Evolutionary conservation across 2,888 invertebrate genomes (phyloP).

Genomic region (Mayetiola destructor): DNA sequence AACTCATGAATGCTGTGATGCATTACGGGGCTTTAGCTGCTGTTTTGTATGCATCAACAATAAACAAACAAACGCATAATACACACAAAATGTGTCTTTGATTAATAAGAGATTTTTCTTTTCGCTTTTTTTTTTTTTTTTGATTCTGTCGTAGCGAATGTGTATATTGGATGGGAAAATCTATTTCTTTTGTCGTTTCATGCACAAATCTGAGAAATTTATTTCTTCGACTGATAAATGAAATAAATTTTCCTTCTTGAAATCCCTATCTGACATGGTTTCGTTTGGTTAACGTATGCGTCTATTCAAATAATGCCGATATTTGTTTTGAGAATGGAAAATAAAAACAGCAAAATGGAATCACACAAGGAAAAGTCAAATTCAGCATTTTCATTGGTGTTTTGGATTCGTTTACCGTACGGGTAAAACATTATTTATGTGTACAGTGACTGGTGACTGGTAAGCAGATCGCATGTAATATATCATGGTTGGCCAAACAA

Average conservation of each 20-base stretch:
- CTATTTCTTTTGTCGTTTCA: not conserved
- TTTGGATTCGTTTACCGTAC: slow-evolving; percentile 1
- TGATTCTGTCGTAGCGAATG: not conserved
- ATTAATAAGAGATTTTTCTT: no score
- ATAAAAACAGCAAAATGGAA: not conserved
- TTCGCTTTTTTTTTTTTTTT: not conserved
- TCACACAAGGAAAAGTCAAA: slow-evolving; percentile 5
- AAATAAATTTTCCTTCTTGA: not conserved
- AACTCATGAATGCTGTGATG: not conserved
- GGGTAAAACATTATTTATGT: slow-evolving; percentile 11
- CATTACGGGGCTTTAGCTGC: not conserved
- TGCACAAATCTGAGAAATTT: not conserved
- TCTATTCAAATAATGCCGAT: not conserved
- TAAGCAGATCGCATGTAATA: slow-evolving; percentile 1
- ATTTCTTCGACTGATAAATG: not conserved
- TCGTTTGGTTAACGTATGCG: not conserved
- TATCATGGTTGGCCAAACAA: slow-evolving; percentile 11
- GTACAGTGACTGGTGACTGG: no score
- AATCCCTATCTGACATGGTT: not conserved
- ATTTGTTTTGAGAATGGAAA: not conserved
- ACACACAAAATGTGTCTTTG: no score
- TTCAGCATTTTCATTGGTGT: slow-evolving; percentile 6
- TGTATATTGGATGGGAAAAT: not conserved
- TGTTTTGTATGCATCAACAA: no score
- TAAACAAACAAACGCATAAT: no score